Evolutionary conservation across 2,113 vertebrate genomes (phyloP).

Genomic region (Cyanoderma ruficeps): DNA sequence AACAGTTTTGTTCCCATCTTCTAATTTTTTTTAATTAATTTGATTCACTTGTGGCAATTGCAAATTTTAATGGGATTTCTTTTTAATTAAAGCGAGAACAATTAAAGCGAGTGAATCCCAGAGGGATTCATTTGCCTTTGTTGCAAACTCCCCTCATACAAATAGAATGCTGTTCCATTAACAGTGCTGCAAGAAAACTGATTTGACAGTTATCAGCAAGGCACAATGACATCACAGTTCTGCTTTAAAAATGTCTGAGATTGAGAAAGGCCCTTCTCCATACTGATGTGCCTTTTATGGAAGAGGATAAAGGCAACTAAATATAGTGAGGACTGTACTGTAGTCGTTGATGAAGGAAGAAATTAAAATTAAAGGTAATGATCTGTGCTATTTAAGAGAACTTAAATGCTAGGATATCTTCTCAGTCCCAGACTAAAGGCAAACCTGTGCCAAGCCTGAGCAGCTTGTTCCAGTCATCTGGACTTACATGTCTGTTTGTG

Average conservation of each 20-base stretch:
- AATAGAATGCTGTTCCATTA: conserved; percentile 40
- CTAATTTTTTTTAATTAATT: background rate
- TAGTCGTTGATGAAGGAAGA: background rate
- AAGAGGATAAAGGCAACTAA: background rate
- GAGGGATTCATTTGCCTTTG: conserved; percentile 48
- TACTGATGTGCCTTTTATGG: background rate
- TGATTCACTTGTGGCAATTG: background rate
- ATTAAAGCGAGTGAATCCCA: background rate
- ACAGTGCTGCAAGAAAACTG: background rate
- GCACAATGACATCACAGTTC: background rate
- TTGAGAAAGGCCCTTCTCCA: background rate
- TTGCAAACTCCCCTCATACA: background rate
- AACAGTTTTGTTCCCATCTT: background rate
- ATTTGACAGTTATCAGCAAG: background rate
- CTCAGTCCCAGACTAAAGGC: background rate
- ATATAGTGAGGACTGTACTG: background rate
- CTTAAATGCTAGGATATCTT: background rate
- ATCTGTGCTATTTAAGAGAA: background rate
- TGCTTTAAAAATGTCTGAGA: background rate
- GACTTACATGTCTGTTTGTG: background rate
- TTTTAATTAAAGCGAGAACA: conserved; percentile 34
- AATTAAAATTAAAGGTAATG: background rate
- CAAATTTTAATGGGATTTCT: conserved; percentile 42
- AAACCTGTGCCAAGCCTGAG: background rate
- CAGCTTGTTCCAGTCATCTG: fast-evolving